A percentile compares a stretch with the other conserved stretches of the same genome.
Evolutionary conservation across 1,140 invertebrate species (phyloP).

Genomic region (Araneus ventricosus): DNA sequence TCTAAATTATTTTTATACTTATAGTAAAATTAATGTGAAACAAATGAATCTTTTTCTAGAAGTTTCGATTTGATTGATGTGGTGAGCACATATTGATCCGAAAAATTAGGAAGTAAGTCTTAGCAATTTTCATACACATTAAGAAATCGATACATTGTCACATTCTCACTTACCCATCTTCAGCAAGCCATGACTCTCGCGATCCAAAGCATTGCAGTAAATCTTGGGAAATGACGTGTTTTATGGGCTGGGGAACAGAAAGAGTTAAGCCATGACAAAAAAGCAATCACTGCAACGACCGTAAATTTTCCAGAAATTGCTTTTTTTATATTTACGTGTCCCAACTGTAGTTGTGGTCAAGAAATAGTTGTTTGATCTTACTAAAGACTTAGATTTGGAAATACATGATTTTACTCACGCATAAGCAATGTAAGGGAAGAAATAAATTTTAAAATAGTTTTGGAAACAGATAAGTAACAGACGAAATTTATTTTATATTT

Average conservation of each 20-base stretch:
- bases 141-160: not conserved
- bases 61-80: no score
- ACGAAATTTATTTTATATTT: no score
- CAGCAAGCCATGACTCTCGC: not conserved
- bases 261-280: slow-evolving; percentile 51
- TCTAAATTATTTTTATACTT: no score
- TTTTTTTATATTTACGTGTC: not conserved
- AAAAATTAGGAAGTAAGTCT: no score
- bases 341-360: not conserved
- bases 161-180: not conserved
- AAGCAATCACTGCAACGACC: slow-evolving; percentile 49
- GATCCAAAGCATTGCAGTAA: not conserved
- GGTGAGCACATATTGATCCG: no score
- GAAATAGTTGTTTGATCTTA: not conserved
- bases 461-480: no score
- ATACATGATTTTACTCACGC: no score
- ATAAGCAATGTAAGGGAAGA: no score
- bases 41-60: no score
- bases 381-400: not conserved
- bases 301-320: slow-evolving; percentile 45
- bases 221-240: slow-evolving; percentile 63
- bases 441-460: no score
- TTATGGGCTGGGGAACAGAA: slow-evolving; percentile 33
- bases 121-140: not conserved
- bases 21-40: no score